Base-by-base conservation (phyloP, 2,888 invertebrate genomes). In the Chloromyia formosa region DNA sequence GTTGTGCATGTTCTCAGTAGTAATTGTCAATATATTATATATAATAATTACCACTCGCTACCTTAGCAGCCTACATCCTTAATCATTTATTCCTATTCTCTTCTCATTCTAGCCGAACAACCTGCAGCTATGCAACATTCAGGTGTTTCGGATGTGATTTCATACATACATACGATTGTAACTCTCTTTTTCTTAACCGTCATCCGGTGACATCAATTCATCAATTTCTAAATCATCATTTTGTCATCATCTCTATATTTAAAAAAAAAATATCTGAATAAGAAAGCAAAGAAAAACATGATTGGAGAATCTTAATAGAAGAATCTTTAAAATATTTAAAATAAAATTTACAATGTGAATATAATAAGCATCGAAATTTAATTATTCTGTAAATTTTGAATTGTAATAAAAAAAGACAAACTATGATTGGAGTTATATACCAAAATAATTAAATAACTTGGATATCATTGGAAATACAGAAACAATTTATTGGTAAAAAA, bases 1-100 rank as follows among this genome's bases (percentile, higher is more conserved):
- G 88, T 90, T 73, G 92, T 93, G 72, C 93, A 93, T 84, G 92
- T 93, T 72, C 87, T 93, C 71, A 92, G 92, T 87, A 93, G 93
- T 93, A 85, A 85, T 87, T 82, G 12, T 22, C 18, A 58, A 58
- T 12, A n/a, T 18, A 42, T 9, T 42, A 9, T 42, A 12, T n/a
- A n/a, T n/a, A n/a, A n/a, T n/a, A n/a, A n/a, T n/a, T n/a, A n/a
- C n/a, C n/a, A n/a, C n/a, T n/a, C n/a, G n/a, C n/a, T n/a, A n/a
- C n/a, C n/a, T n/a, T n/a, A n/a, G n/a, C n/a, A n/a, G n/a, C n/a
- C n/a, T n/a, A n/a, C n/a, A n/a, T n/a, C n/a, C n/a, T n/a, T n/a
- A n/a, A n/a, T n/a, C n/a, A 20, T 56, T 56, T 56, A 56, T 56
- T 56, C 16, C 10, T n/a, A n/a, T n/a, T n/a, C n/a, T n/a, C n/a